Base-by-base conservation (phyloP, 2,888 invertebrate genomes). In the Magallana nippona region DNA sequence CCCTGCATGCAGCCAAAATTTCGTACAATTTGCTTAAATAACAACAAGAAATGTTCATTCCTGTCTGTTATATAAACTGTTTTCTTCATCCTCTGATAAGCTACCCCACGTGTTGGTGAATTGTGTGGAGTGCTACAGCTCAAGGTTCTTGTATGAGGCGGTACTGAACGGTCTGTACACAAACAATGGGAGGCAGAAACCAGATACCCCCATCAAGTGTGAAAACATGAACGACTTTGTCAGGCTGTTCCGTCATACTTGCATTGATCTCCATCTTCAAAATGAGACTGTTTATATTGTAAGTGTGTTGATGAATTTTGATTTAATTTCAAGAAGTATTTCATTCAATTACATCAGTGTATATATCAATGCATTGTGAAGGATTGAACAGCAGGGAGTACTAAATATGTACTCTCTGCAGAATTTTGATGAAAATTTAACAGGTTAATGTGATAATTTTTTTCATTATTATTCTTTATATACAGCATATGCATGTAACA, bases 91-190 rank as follows among this genome's bases (percentile, higher is more conserved):
- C 44, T 44, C 44, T 44, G 44, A n/a, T 32, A 89, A 94, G 94
- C 85, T 92, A 17, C 92, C 91, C 3, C 90, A 95, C 90, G 96
- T 96, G 56, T 92, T 96, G 62, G 95, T 98, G 55, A 97, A 97
- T 94, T 97, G 97, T 92, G 95, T 97, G 10, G 98, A 98, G 94
- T 97, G 97, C 93, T 97, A 97, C 93, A 96, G 96, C 11, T 95
- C 96, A 11, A 96, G 96, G 94, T 96, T 97, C 85, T 95, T 98
- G 88, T 96, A 96, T 89, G 97, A 98, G 94, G 95, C 96, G 84
- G 96, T 97, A 85, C 92, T 98, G 82, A 95, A 95, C 82, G 95
- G 95, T 85, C 94, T 87, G 55, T 13, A 93, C 93, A 55, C 83
- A 71, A 77, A 86, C 78, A 85, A 56, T 5, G 82, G 79, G 13